These are phyloP conservation scores for Nannobrachium achirus DNA, from an alignment of 2,113 vertebrate genomes.

Conservation along the genomic window DNA sequence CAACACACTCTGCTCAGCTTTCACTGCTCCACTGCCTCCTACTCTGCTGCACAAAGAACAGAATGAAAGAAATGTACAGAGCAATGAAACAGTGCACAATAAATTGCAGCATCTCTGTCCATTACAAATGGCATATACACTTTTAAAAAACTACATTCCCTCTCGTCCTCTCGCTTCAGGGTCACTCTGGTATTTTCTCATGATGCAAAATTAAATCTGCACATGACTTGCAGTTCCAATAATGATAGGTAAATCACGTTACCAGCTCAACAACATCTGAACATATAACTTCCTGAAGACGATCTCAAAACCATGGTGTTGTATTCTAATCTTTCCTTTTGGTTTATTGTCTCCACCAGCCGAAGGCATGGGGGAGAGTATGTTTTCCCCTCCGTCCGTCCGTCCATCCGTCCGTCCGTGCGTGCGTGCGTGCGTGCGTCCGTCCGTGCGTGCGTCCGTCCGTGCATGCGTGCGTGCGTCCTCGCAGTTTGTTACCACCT, in stretches of 20 bases:
- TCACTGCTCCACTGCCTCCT: neutral
- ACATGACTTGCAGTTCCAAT: conserved; percentile 51
- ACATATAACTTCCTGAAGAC: conserved; percentile 37
- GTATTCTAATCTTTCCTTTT: no score
- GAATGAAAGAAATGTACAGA: neutral
- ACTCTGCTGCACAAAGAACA: neutral
- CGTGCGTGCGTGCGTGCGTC: no score
- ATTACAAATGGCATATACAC: neutral
- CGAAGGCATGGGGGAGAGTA: no score
- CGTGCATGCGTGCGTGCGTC: no score
- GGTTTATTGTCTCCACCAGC: no score
- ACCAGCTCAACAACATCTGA: conserved; percentile 34
- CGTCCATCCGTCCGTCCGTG: no score
- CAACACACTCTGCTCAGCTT: neutral
- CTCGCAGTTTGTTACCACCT: no score
- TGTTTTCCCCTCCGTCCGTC: no score
- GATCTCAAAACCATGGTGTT: no score
- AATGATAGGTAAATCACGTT: conserved; percentile 27
- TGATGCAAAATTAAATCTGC: conserved; percentile 3
- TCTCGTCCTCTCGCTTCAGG: neutral
- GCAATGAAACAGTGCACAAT: no score
- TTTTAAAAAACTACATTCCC: neutral
- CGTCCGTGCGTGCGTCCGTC: no score
- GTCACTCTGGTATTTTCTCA: neutral
- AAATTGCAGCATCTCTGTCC: no score